phyloP scores from a whole-genome alignment of 2,888 invertebrate species.

The Micoletzkya japonica region DNA sequence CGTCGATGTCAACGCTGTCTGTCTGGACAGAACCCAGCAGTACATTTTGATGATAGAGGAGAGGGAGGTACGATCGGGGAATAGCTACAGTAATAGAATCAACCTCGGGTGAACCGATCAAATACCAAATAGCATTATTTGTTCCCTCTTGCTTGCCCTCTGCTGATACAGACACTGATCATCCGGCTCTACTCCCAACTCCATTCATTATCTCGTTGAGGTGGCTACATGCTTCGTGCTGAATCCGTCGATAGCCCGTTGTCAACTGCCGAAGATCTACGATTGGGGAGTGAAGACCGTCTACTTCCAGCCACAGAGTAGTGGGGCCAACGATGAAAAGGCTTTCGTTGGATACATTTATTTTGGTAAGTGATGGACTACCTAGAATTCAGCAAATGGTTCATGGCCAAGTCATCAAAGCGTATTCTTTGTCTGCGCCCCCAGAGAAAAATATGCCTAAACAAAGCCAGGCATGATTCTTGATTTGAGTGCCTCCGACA shows the following conservation, averaged over 20 bases:
- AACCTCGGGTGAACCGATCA: not conserved
- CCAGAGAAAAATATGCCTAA: too few relatives aligned
- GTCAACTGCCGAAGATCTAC: conserved; percentile 59
- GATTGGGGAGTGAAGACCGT: conserved; percentile 63
- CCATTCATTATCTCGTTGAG: too few relatives aligned
- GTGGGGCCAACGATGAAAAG: conserved; percentile 60
- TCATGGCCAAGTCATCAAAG: too few relatives aligned
- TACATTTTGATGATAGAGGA: conserved; percentile 62
- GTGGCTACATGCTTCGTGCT: conserved; percentile 57
- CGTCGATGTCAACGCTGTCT: conserved; percentile 94
- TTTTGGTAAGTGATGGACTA: conserved; percentile 47
- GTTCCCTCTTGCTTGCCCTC: too few relatives aligned
- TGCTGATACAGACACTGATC: too few relatives aligned
- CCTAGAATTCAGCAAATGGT: too few relatives aligned
- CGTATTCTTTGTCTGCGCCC: too few relatives aligned
- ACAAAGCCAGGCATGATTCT: not conserved
- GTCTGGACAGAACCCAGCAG: conserved; percentile 73
- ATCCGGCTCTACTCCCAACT: too few relatives aligned
- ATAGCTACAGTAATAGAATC: not conserved
- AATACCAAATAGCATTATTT: not conserved
- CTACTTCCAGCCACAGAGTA: conserved; percentile 61
- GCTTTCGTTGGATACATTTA: conserved; percentile 64
- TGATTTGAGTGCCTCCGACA: conserved; percentile 59
- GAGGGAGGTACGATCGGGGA: conserved; percentile 55
- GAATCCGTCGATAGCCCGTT: conserved; percentile 61